Conservation (phyloP, 1,140 invertebrate genomes). For the Batillaria attramentaria region DNA sequence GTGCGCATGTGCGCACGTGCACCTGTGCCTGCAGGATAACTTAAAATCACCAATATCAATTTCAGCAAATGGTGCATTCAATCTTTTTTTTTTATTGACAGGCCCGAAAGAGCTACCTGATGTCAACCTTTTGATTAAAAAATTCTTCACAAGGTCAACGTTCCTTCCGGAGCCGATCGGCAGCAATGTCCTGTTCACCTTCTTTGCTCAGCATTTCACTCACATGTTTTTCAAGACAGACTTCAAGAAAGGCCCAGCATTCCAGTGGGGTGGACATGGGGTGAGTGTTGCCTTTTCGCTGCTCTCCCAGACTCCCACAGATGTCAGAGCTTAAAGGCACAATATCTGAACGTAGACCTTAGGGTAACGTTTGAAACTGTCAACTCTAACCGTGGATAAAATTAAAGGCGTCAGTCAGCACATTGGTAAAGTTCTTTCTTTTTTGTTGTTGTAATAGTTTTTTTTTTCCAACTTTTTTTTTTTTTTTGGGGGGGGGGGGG, state of each 20-base stretch:
- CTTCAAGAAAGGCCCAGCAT: slow-evolving; percentile 64
- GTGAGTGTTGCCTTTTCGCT: too few species aligned
- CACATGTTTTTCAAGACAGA: slow-evolving; percentile 74
- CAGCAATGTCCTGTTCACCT: slow-evolving; percentile 71
- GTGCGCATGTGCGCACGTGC: neutral
- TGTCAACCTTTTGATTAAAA: slow-evolving; percentile 58
- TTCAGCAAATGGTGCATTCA: neutral
- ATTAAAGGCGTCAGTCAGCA: too few species aligned
- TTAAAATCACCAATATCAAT: neutral
- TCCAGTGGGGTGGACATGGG: slow-evolving; percentile 70
- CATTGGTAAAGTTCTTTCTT: too few species aligned
- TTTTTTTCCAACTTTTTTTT: too few species aligned
- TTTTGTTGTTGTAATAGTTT: too few species aligned
- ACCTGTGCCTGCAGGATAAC: neutral
- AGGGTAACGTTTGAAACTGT: too few species aligned
- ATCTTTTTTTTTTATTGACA: slow-evolving; percentile 32
- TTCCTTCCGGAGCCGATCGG: slow-evolving; percentile 71
- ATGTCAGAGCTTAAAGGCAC: too few species aligned
- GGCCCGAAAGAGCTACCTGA: slow-evolving; percentile 61
- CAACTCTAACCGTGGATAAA: too few species aligned
- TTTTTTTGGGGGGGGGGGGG: too few species aligned
- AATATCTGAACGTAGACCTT: too few species aligned
- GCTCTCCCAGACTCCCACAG: too few species aligned
- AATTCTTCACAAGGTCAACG: slow-evolving; percentile 67
- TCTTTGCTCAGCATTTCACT: slow-evolving; percentile 73